A percentile compares a stretch with the other conserved stretches of the same genome.
Evolutionary conservation across 2,888 invertebrate genomes (phyloP).

Genomic region (Terebella lapidaria): DNA sequence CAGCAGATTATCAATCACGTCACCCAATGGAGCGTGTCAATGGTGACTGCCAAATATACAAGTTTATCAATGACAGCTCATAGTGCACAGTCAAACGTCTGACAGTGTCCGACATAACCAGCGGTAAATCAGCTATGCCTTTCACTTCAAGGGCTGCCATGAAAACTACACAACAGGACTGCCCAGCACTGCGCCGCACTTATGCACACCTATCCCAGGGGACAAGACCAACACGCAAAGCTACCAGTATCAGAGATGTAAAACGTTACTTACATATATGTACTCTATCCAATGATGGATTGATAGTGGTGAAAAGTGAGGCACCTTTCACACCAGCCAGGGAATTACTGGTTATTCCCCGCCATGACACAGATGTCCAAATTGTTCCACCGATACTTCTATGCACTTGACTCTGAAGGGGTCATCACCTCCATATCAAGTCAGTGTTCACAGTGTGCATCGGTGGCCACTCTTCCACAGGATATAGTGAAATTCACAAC

Average conservation of each 20-base stretch:
- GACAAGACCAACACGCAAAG: constrained; percentile 17
- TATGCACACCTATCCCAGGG: constrained; percentile 3
- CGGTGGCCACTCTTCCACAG: too few species aligned
- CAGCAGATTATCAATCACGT: not conserved
- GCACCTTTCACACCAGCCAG: constrained; percentile 6
- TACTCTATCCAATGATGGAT: constrained; percentile 25
- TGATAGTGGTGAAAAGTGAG: constrained; percentile 17
- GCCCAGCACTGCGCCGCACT: not conserved
- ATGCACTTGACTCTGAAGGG: too few species aligned
- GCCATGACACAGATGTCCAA: too few species aligned
- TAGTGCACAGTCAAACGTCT: constrained; percentile 23
- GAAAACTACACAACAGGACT: not conserved
- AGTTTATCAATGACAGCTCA: constrained; percentile 7
- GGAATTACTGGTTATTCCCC: constrained; percentile 15
- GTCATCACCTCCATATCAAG: too few species aligned
- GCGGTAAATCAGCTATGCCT: constrained; percentile 11
- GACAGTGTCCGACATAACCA: constrained; percentile 11
- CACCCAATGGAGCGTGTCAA: not conserved
- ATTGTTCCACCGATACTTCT: too few species aligned
- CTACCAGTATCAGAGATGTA: constrained; percentile 25
- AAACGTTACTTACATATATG: constrained; percentile 24
- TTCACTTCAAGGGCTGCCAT: constrained; percentile 23
- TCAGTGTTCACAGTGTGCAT: too few species aligned
- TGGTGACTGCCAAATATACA: not conserved
- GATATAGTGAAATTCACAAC: too few species aligned